phyloP scores from a whole-genome alignment of 1,140 invertebrate genomes.

The Cyclina sinensis region DNA sequence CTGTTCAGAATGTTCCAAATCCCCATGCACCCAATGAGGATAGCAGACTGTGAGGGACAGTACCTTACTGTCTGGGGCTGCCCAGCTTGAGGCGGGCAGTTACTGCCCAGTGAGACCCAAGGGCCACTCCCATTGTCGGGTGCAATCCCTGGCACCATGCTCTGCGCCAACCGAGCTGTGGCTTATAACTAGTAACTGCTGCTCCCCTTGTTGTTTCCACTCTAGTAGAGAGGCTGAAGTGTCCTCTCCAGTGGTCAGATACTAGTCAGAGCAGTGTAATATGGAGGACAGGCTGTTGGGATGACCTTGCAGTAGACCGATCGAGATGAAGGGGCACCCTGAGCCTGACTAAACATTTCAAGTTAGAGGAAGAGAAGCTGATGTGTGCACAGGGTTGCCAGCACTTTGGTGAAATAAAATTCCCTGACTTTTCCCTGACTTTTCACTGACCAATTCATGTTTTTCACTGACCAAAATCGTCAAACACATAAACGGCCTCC shows the following conservation, averaged over 20 bases:
- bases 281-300: not conserved
- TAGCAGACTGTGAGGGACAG: conserved; percentile 43
- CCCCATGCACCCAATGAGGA: conserved; percentile 52
- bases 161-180: conserved; percentile 15
- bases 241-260: too few species aligned
- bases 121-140: conserved; percentile 26
- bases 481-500: too few species aligned
- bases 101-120: conserved; percentile 44
- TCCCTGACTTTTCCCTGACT: too few species aligned
- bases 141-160: conserved; percentile 21
- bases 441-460: too few species aligned
- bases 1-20: conserved; percentile 5
- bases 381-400: too few species aligned
- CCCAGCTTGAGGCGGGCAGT: conserved; percentile 41
- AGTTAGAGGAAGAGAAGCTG: conserved; percentile 8
- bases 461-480: too few species aligned
- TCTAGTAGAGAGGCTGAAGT: too few species aligned
- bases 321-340: conserved; percentile 2
- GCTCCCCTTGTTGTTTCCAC: conserved; percentile 36
- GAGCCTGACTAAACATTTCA: conserved; percentile 19
- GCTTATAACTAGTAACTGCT: conserved; percentile 51
- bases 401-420: too few species aligned
- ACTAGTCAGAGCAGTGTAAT: too few species aligned
- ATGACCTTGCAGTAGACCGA: not conserved
- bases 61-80: conserved; percentile 40